phyloP scores from a whole-genome alignment of 2,113 vertebrate species.

The Urocitellus parryii region DNA sequence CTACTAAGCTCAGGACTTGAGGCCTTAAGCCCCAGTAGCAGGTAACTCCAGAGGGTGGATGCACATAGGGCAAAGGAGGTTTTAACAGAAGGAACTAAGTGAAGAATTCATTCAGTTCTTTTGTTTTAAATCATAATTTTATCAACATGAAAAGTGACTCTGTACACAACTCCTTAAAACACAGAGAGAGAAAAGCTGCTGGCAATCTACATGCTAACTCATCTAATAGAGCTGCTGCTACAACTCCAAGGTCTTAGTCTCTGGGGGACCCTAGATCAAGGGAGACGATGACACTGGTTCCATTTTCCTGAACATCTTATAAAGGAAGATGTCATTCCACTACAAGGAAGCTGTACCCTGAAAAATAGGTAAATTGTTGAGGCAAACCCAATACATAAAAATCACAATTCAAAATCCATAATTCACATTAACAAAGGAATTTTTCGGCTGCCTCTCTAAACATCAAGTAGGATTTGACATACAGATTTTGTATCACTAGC shows the following conservation, averaged over 20 bases:
- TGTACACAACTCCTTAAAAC: constrained; percentile 19
- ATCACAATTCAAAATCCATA: constrained; percentile 33
- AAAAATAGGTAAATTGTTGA: background rate
- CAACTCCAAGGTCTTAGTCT: background rate
- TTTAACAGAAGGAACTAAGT: background rate
- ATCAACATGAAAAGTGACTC: constrained; percentile 39
- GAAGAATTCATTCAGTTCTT: background rate
- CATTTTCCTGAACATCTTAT: constrained; percentile 6
- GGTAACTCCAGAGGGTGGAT: background rate
- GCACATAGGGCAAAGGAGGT: background rate
- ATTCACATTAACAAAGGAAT: constrained; percentile 8
- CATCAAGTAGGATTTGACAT: constrained; percentile 28
- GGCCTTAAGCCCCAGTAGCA: background rate
- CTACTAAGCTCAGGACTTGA: background rate
- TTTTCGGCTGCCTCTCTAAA: background rate
- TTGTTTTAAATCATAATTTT: background rate
- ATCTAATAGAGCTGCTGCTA: constrained; percentile 26
- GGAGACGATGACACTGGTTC: constrained; percentile 10
- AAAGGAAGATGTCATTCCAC: constrained; percentile 4
- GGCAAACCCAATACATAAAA: constrained; percentile 8
- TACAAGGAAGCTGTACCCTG: constrained; percentile 22
- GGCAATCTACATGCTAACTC: background rate
- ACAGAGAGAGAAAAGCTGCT: background rate
- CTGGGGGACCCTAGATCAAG: background rate
- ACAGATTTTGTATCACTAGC: constrained; percentile 34